Conservation (phyloP, 1,140 invertebrate species). For the Drosophila obscura region DNA sequence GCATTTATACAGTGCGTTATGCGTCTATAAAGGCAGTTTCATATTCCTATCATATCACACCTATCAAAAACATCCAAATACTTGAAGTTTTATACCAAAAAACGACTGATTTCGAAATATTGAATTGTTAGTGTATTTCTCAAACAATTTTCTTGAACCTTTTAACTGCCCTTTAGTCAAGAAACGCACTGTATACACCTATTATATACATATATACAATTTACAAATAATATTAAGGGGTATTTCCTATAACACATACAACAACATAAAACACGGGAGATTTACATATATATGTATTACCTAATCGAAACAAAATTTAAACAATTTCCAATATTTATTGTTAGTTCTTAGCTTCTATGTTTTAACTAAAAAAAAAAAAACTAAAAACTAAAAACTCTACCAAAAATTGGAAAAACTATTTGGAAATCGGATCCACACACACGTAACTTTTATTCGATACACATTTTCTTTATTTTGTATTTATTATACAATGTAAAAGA, state of each 20-base stretch:
- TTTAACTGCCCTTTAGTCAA: not conserved
- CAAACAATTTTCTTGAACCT: not conserved
- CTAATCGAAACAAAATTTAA: constrained; percentile 36
- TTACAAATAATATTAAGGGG: constrained; percentile 32
- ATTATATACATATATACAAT: constrained; percentile 40
- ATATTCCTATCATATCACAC: too few relatives aligned
- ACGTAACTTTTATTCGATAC: not conserved
- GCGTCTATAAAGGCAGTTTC: not conserved
- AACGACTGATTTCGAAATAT: too few relatives aligned
- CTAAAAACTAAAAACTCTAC: constrained; percentile 10
- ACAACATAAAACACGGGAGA: constrained; percentile 10
- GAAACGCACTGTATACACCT: constrained; percentile 31
- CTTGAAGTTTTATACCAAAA: too few relatives aligned
- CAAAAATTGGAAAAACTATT: constrained; percentile 20
- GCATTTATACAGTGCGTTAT: constrained; percentile 29
- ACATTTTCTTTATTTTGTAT: constrained; percentile 25
- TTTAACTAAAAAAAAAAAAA: constrained; percentile 15
- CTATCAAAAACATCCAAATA: too few relatives aligned
- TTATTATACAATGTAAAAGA: constrained; percentile 1
- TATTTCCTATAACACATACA: constrained; percentile 40
- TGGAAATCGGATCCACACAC: constrained; percentile 14
- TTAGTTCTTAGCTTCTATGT: constrained; percentile 35
- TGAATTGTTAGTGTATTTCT: too few relatives aligned
- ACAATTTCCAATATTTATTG: constrained; percentile 43
- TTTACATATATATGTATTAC: constrained; percentile 42